Evolutionary conservation across 2,888 invertebrate species (phyloP).

Genomic region (Parnassius glacialis): DNA sequence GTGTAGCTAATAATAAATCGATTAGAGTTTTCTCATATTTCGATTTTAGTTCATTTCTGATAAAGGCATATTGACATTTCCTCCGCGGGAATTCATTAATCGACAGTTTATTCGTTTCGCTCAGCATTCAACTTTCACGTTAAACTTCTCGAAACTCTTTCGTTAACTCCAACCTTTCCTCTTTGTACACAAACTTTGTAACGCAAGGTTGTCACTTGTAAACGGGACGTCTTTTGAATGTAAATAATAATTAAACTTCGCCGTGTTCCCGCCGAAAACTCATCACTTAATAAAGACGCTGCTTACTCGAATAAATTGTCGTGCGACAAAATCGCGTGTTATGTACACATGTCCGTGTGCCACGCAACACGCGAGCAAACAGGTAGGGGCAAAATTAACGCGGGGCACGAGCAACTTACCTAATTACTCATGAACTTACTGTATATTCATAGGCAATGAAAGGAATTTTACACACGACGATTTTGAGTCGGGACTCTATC

Average conservation of each 20-base stretch:
- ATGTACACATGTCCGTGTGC: slow-evolving; percentile 24
- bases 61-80: background rate
- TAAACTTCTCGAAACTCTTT: slow-evolving; percentile 11
- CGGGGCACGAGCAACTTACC: slow-evolving; percentile 50
- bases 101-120: background rate
- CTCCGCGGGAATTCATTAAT: slow-evolving; percentile 1
- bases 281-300: slow-evolving; percentile 21
- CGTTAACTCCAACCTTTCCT: background rate
- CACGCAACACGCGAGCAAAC: slow-evolving; percentile 41
- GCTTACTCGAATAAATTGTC: slow-evolving; percentile 4
- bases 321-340: slow-evolving; percentile 15
- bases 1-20: too few relatives aligned
- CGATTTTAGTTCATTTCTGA: too few relatives aligned
- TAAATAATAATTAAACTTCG: slow-evolving; percentile 25
- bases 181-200: slow-evolving; percentile 4
- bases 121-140: background rate
- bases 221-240: slow-evolving; percentile 19
- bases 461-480: slow-evolving; percentile 27
- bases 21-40: too few relatives aligned
- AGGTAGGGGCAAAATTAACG: slow-evolving; percentile 44
- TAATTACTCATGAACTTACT: slow-evolving; percentile 48
- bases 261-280: slow-evolving; percentile 7
- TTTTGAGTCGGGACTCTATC: background rate
- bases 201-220: slow-evolving; percentile 5
- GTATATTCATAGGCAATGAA: slow-evolving; percentile 25